phyloP scores from a whole-genome alignment of 1,140 invertebrate species.

The Drosophila sechellia region DNA sequence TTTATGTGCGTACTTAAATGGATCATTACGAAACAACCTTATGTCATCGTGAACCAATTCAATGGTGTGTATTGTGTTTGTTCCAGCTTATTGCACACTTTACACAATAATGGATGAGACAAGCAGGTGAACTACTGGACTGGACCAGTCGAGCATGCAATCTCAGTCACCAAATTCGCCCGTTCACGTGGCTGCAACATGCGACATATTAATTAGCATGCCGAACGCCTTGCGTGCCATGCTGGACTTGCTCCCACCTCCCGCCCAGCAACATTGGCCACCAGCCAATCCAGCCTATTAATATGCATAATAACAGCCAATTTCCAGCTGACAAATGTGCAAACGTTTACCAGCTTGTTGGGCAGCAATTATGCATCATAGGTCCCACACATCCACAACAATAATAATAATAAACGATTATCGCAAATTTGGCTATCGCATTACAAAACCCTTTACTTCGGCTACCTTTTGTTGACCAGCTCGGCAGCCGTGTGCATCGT shows the following conservation, averaged over 20 bases:
- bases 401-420: slow-evolving; percentile 12
- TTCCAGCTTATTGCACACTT: slow-evolving; percentile 70
- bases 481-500: slow-evolving; percentile 25
- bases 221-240: slow-evolving; percentile 45
- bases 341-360: slow-evolving; percentile 41
- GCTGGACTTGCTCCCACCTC: background rate
- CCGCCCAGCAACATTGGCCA: background rate
- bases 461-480: slow-evolving; percentile 6
- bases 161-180: slow-evolving; percentile 15
- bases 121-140: slow-evolving; percentile 52
- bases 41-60: slow-evolving; percentile 8
- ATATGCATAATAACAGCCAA: slow-evolving; percentile 39
- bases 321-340: slow-evolving; percentile 47
- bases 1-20: slow-evolving; percentile 3
- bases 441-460: slow-evolving; percentile 26
- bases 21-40: background rate
- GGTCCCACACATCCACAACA: background rate
- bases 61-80: slow-evolving; percentile 29
- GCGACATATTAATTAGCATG: slow-evolving; percentile 71
- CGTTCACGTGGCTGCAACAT: slow-evolving; percentile 70
- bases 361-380: slow-evolving; percentile 46
- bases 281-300: slow-evolving; percentile 4
- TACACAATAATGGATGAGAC: slow-evolving; percentile 13
- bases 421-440: slow-evolving; percentile 15
- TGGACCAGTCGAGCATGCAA: slow-evolving; percentile 56